phyloP scores from a whole-genome alignment of 2,888 invertebrate species.

The Ferrisia virgata region DNA sequence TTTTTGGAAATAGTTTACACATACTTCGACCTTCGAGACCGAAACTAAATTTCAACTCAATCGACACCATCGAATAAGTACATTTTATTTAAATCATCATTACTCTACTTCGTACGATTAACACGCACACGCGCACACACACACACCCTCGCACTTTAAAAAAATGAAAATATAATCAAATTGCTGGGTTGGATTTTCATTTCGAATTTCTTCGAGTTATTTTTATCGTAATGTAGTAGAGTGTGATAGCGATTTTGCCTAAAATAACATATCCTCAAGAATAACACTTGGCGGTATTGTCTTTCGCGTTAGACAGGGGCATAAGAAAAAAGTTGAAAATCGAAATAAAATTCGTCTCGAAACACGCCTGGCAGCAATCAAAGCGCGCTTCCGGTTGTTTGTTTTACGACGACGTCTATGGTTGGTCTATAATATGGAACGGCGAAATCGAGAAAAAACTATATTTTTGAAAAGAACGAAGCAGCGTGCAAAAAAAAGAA shows the following conservation, averaged over 20 bases:
- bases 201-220: background rate
- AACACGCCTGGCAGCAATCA: constrained; percentile 25
- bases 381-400: constrained; percentile 24
- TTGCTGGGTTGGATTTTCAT: background rate
- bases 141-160: background rate
- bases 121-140: too few relatives aligned
- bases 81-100: too few relatives aligned
- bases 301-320: background rate
- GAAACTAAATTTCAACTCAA: too few relatives aligned
- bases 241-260: background rate
- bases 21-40: too few relatives aligned
- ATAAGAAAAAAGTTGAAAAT: background rate
- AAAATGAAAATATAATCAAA: background rate
- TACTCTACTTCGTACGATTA: too few relatives aligned
- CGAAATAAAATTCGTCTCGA: constrained; percentile 27
- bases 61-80: too few relatives aligned
- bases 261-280: constrained; percentile 3
- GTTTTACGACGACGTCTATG: constrained; percentile 9
- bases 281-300: background rate
- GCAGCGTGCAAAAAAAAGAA: background rate
- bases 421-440: background rate
- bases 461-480: background rate
- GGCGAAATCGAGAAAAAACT: background rate
- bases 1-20: too few relatives aligned
- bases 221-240: background rate